These are phyloP conservation scores for Astur gentilis DNA, from an alignment of 2,113 vertebrate species.

Conservation along the genomic window DNA sequence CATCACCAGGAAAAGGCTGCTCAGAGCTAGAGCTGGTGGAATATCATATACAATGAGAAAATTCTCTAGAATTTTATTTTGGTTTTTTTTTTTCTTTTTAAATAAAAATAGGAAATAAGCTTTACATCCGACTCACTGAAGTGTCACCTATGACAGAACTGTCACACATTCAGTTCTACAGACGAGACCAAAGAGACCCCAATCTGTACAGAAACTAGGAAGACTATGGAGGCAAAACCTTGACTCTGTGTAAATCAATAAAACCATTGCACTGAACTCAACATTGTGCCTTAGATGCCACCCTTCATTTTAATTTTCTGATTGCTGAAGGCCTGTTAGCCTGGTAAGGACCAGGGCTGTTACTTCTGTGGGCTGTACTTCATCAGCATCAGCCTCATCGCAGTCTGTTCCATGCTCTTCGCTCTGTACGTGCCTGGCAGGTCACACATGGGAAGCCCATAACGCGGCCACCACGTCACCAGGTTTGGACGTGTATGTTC, in stretches of 20 bases:
- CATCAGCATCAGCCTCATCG: not conserved
- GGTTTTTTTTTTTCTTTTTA: not conserved
- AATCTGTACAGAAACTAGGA: rapidly evolving
- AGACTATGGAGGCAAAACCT: rapidly evolving
- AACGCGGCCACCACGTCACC: not conserved
- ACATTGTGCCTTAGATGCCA: rapidly evolving
- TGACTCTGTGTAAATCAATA: not conserved
- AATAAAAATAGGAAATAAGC: not conserved
- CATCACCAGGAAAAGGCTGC: not conserved
- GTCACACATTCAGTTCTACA: not conserved
- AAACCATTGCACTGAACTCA: not conserved
- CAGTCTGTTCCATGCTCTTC: rapidly evolving
- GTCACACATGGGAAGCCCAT: not conserved
- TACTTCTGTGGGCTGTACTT: not conserved
- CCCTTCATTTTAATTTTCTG: not conserved
- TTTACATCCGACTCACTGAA: not conserved
- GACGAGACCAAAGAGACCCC: not conserved
- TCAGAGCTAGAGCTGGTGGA: not conserved
- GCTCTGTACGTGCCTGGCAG: not conserved
- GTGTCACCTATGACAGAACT: rapidly evolving
- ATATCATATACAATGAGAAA: rapidly evolving
- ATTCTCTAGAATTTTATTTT: not conserved
- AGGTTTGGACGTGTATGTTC: rapidly evolving
- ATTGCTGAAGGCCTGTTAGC: not conserved
- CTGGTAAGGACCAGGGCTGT: not conserved